These are phyloP conservation scores for Brotula barbata DNA, from an alignment of 2,797 vertebrate genomes.

Conservation along the genomic window DNA sequence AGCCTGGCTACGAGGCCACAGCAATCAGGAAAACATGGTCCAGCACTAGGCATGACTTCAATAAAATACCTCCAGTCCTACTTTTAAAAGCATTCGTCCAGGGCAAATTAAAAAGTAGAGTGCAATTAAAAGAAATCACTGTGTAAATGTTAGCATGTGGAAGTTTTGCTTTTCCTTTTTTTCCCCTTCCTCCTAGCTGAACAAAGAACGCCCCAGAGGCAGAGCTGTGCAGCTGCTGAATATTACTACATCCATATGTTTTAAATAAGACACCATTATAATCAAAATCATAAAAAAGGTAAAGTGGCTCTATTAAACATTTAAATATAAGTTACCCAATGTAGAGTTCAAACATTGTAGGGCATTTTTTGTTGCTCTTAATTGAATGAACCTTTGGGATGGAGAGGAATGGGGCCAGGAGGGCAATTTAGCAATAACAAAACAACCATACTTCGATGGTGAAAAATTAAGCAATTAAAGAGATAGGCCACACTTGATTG, in stretches of 20 bases:
- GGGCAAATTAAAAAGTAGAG: constrained; percentile 86
- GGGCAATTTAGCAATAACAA: constrained; percentile 18
- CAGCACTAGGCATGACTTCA: constrained; percentile 79
- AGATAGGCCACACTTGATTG: no score
- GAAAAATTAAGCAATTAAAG: constrained; percentile 20
- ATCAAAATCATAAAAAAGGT: constrained; percentile 86
- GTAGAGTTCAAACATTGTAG: constrained; percentile 69
- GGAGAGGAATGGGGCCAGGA: neutral
- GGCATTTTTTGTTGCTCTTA: constrained; percentile 43
- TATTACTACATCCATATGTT: constrained; percentile 85
- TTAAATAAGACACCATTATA: constrained; percentile 84
- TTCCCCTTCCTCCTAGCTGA: constrained; percentile 63
- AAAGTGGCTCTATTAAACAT: constrained; percentile 78
- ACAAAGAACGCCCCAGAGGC: constrained; percentile 81
- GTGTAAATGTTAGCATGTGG: constrained; percentile 90
- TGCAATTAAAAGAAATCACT: constrained; percentile 88
- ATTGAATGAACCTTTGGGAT: constrained; percentile 58
- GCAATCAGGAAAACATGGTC: constrained; percentile 75
- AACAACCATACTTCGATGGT: constrained; percentile 40
- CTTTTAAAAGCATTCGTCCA: constrained; percentile 86
- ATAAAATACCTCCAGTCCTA: constrained; percentile 81
- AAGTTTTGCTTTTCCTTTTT: constrained; percentile 76
- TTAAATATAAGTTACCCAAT: constrained; percentile 75
- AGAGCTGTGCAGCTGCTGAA: constrained; percentile 78
- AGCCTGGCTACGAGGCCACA: constrained; percentile 63